Evolutionary conservation across 2,797 vertebrate species (phyloP).

Genomic region (Sebastes vulpes): DNA sequence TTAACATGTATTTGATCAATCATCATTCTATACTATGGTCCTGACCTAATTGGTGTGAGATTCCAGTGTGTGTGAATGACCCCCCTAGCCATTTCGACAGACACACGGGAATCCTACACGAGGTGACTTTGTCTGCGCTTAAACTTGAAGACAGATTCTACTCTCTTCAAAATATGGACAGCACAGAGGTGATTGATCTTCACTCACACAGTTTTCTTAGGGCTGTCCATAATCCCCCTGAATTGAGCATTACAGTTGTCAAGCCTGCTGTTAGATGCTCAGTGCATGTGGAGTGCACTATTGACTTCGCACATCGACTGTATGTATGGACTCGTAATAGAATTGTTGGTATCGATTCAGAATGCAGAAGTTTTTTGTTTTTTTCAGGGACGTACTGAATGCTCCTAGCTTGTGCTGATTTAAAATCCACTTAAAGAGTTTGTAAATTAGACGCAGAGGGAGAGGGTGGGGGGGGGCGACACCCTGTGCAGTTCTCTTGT

Average conservation of each 20-base stretch:
- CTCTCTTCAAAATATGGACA: not conserved
- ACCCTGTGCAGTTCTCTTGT: constrained; percentile 39
- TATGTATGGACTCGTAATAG: constrained; percentile 33
- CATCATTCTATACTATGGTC: not conserved
- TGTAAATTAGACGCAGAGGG: constrained; percentile 57
- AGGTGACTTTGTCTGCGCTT: not conserved
- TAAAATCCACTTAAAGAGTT: constrained; percentile 68
- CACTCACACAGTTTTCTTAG: constrained; percentile 5
- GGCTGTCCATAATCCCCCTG: constrained; percentile 9
- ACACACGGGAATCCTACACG: not conserved
- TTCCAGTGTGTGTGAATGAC: too few species aligned
- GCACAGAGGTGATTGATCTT: constrained; percentile 30
- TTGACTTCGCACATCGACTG: constrained; percentile 29
- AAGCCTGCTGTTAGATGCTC: constrained; percentile 11
- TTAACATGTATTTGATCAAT: not conserved
- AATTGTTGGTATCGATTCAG: constrained; percentile 50
- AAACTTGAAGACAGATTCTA: constrained; percentile 2
- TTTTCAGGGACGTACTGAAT: constrained; percentile 7
- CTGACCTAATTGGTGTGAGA: not conserved
- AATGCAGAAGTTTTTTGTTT: constrained; percentile 43
- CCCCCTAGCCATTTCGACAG: not conserved
- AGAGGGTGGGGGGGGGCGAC: not conserved
- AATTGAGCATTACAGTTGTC: constrained; percentile 15
- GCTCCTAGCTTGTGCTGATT: constrained; percentile 56
- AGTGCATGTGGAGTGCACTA: constrained; percentile 4